Base-by-base conservation (phyloP, 2,797 vertebrate genomes). In the Sarcoramphus papa region DNA sequence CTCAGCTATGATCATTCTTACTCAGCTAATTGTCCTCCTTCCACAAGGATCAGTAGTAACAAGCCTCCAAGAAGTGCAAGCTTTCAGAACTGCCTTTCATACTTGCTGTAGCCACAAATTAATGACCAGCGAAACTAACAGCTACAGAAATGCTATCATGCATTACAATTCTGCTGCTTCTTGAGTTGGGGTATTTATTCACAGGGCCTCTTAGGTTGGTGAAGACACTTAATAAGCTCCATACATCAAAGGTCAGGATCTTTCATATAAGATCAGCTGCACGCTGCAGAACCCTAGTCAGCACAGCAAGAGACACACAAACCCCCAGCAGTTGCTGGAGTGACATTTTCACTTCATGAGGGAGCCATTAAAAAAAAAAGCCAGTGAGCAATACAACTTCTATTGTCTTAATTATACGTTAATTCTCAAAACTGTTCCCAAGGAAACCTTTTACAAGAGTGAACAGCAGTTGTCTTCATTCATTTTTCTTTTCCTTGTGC, bases 401-500 rank as follows among this genome's bases (percentile, higher is more conserved):
- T 94, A 91, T 74, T 93, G 64, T 96, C 92, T 96, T 80, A 96
- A 95, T 94, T 87, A 96, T 2, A 96, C 22, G 24, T 87, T 77
- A 96, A 89, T 81, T 93, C 90, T 27, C 91, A 60, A 90, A 94
- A 95, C 96, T 96, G 96, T 94, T 97, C 97, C 98, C 97, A 95
- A 74, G 48, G 87, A 95, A 96, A 96, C 81, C 68, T 88, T 88
- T 78, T 37, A 88, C 47, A 74, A 64, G 83, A 65, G 6, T 50
- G 68, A 96, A 54, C 31, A 92, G 90, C 64, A 94, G 48, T 78
- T 88, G 7, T 25, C n/a, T 94, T 98, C 97, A 99, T 94, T 99
- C 99, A 17, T 98, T 99, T 98, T 99, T 99, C 98, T 99, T 99
- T 96, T 99, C 99, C 97, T 99, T 99, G 96, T 99, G 99, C 98